These are phyloP conservation scores for Ectobius pallidus DNA, from an alignment of 2,888 invertebrate genomes.

Conservation along the genomic window DNA sequence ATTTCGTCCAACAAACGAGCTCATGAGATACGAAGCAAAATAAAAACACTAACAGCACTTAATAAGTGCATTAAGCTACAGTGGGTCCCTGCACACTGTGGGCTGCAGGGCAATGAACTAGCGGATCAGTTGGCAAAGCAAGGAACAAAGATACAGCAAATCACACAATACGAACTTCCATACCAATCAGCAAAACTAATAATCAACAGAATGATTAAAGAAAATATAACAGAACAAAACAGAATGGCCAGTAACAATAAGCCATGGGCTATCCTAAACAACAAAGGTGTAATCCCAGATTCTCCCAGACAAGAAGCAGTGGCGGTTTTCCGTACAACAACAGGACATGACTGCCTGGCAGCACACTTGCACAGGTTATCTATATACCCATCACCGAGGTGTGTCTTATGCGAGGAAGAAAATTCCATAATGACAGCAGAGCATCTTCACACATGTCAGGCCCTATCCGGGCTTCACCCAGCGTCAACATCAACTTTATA, in stretches of 20 bases:
- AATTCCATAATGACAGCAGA: background rate
- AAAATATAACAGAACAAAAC: background rate
- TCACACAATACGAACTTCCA: background rate
- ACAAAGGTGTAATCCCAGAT: background rate
- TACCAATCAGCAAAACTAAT: background rate
- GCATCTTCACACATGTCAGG: background rate
- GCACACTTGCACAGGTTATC: too few relatives aligned
- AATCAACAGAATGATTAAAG: background rate
- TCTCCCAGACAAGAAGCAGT: background rate
- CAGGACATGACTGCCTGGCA: background rate
- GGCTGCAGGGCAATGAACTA: background rate
- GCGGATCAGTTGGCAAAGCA: background rate
- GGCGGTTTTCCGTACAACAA: background rate
- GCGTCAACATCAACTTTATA: background rate
- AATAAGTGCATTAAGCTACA: background rate
- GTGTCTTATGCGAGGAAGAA: background rate
- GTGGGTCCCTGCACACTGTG: background rate
- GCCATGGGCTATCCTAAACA: background rate
- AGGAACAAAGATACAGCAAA: background rate
- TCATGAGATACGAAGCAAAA: background rate
- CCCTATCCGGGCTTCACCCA: background rate
- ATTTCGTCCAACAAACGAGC: background rate
- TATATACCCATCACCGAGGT: background rate
- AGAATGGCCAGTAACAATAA: background rate
- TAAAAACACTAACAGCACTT: background rate